Evolutionary conservation across 35 echinoderm and acorn worm species (phyloP).

Genomic region (Lytechinus variegatus): DNA sequence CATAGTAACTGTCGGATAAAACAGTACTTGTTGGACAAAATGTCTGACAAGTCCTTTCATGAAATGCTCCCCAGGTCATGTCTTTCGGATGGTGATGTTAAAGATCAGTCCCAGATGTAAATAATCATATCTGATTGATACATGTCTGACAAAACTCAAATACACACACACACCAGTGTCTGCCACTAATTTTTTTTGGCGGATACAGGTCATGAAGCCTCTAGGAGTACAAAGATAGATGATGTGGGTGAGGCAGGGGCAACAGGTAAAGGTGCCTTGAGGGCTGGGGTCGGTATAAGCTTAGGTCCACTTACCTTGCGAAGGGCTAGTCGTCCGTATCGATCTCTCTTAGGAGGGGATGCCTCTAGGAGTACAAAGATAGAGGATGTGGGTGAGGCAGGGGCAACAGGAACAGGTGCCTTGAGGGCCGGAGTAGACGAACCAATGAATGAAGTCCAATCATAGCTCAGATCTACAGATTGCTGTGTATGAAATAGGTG

Average conservation of each 20-base stretch:
- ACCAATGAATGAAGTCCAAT: conserved; percentile 97
- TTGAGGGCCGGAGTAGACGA: conserved; percentile 39
- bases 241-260: background rate
- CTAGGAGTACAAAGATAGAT: too few relatives aligned
- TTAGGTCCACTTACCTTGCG: conserved; percentile 58
- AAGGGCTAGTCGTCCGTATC: conserved; percentile 59
- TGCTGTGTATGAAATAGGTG: conserved; percentile 56
- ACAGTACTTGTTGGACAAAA: too few relatives aligned
- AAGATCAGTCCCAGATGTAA: too few relatives aligned
- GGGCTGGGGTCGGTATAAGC: background rate
- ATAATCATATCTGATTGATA: too few relatives aligned
- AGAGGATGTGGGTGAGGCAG: conserved; percentile 31
- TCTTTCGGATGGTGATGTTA: too few relatives aligned
- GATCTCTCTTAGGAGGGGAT: conserved; percentile 79
- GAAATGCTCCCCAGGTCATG: too few relatives aligned
- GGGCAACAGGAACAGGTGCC: conserved; percentile 1
- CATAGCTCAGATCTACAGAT: conserved; percentile 83
- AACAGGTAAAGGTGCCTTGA: background rate
- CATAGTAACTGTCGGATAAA: too few relatives aligned
- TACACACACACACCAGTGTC: too few relatives aligned
- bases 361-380: conserved; percentile 89
- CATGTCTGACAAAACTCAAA: too few relatives aligned
- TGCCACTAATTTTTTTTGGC: too few relatives aligned
- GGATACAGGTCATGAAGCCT: too few relatives aligned
- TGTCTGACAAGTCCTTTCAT: too few relatives aligned